Conservation (phyloP, 2,113 vertebrate species). For the Vulpes vulpes region DNA sequence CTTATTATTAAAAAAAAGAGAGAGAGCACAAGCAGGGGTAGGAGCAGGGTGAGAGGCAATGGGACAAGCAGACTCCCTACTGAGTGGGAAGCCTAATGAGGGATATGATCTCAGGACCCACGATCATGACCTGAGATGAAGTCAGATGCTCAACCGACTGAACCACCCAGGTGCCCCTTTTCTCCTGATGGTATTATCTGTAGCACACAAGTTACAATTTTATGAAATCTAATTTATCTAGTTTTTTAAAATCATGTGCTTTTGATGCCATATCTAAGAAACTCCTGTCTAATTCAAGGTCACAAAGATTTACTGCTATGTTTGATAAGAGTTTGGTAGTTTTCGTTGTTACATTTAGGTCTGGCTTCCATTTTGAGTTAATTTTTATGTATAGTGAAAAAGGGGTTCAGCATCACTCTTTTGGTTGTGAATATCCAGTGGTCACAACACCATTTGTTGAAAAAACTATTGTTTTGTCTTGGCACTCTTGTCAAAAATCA, state of each 20-base stretch:
- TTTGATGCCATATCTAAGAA: conserved; percentile 29
- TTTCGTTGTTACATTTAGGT: conserved; percentile 23
- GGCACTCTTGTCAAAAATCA: not conserved
- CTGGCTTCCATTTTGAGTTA: conserved; percentile 29
- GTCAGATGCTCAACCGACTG: not conserved
- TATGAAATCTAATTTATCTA: conserved; percentile 8
- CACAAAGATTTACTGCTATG: not conserved
- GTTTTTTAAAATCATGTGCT: not conserved
- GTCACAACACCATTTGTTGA: not conserved
- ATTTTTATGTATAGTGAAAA: not conserved
- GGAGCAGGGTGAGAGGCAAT: not conserved
- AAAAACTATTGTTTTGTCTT: conserved; percentile 3
- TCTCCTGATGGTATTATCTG: conserved; percentile 45
- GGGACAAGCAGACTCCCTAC: not conserved
- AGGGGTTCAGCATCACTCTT: not conserved
- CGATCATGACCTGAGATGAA: not conserved
- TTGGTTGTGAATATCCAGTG: not conserved
- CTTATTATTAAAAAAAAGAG: not conserved
- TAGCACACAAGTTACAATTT: conserved; percentile 2
- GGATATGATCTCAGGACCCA: not conserved
- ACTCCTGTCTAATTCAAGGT: conserved; percentile 12
- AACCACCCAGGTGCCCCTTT: not conserved
- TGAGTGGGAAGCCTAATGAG: not conserved
- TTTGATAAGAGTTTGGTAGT: not conserved
- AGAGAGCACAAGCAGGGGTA: not conserved